Evolutionary conservation across 1,140 invertebrate species (phyloP), one percentile per base, ranked within the genome.

Genomic region (Zaprionus tsacasi): DNA sequence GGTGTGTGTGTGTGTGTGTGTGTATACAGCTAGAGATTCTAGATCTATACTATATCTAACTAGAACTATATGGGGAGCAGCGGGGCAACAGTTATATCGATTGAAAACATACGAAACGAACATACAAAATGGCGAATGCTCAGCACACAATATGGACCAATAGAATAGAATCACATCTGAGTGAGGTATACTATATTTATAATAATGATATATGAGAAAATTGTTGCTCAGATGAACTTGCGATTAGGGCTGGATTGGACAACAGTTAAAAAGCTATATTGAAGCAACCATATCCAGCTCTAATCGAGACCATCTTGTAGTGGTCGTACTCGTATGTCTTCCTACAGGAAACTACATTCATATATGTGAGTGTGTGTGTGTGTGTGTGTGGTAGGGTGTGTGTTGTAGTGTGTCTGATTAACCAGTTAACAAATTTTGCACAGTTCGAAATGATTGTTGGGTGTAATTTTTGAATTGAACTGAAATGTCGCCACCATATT

Each of bases 141-240:
- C 82, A 86, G 82, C 82, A 82, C 45, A 88, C 83, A 87, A 82
- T 88, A 87, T 88, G 83, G 70, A 82, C 57, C 69, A 33, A 27
- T 48, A n/a, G 43, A 55, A 59, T 10, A 56, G 43, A 45, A 48
- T 48, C 11, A 35, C 12, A 45, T 66, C 48, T 57, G 55, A 54
- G 30, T 52, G 30, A 59, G 12, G 45, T 54, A 13, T 54, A 30
- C 27, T 30, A 67, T 48, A 3, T 45, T 15, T 45, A 50, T 25
- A 50, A 33, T 59, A 30, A 38, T 30, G 3, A 59, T 10, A 59
- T 45, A 43, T 71, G 69, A 10, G 17, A 15, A 72, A 79, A 72
- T 80, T 83, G 72, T 70, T 83, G 77, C 78, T 81, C 78, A 76
- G 40, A 78, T 86, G 78, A 86, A 82, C 72, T 72, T 7, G n/a